Evolutionary conservation across 1,140 invertebrate genomes (phyloP).

Genomic region (Temnothorax nylanderi): DNA sequence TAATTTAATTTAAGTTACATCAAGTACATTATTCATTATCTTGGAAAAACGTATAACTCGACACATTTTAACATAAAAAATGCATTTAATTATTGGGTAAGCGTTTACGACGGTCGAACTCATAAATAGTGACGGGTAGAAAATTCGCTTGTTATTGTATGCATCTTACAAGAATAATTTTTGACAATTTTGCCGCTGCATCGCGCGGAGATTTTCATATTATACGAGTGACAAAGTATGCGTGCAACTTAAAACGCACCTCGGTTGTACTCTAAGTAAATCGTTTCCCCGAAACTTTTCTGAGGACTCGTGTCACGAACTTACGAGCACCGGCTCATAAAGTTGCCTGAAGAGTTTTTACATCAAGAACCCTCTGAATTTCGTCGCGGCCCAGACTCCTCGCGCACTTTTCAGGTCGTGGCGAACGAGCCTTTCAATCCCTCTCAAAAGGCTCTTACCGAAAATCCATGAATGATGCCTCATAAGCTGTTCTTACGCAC

Average conservation of each 20-base stretch:
- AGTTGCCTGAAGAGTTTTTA: slow-evolving; percentile 72
- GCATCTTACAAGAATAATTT: slow-evolving; percentile 3
- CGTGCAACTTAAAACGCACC: slow-evolving; percentile 37
- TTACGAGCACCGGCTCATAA: slow-evolving; percentile 67
- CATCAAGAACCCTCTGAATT: slow-evolving; percentile 70
- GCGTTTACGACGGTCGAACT: neutral
- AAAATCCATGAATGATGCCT: slow-evolving; percentile 61
- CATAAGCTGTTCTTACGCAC: slow-evolving; percentile 42
- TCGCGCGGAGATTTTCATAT: neutral
- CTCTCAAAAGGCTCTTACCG: slow-evolving; percentile 61
- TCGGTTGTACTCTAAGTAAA: slow-evolving; percentile 67
- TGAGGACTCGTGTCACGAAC: slow-evolving; percentile 66
- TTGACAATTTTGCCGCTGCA: slow-evolving; percentile 22
- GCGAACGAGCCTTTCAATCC: slow-evolving; percentile 61
- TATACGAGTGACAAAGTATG: neutral
- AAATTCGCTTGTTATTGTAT: slow-evolving; percentile 8
- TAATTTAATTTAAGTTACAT: neutral
- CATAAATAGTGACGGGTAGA: neutral
- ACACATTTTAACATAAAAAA: neutral
- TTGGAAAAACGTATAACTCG: neutral
- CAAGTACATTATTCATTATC: neutral
- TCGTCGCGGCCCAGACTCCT: slow-evolving; percentile 59
- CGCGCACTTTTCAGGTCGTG: slow-evolving; percentile 55
- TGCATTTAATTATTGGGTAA: neutral
- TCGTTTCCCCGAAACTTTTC: slow-evolving; percentile 71